Percentiles rank a stretch among this genome's conserved stretches.
These are phyloP conservation scores for Drosophila nigritarsus DNA, from an alignment of 2,888 invertebrate genomes.

Conservation along the genomic window DNA sequence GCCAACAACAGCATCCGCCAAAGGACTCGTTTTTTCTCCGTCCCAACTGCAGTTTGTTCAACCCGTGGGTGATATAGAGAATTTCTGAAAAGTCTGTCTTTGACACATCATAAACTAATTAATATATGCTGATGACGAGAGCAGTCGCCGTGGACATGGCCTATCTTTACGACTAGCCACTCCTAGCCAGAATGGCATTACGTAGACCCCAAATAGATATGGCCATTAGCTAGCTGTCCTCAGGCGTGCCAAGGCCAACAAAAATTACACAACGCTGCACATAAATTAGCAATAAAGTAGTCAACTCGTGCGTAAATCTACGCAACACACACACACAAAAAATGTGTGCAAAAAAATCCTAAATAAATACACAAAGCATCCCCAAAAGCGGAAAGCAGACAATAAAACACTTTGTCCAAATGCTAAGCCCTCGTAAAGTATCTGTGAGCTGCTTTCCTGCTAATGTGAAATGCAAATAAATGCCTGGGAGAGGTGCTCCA, in stretches of 20 bases:
- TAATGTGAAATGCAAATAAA: slow-evolving; percentile 68
- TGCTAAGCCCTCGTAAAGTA: slow-evolving; percentile 61
- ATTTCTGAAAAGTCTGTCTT: slow-evolving; percentile 22
- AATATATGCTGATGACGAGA: slow-evolving; percentile 49
- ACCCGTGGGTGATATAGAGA: slow-evolving; percentile 28
- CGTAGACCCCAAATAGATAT: slow-evolving; percentile 17
- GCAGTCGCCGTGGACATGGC: slow-evolving; percentile 1
- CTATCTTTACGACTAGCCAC: slow-evolving; percentile 39
- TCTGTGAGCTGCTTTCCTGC: slow-evolving; percentile 57
- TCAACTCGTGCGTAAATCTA: slow-evolving; percentile 68
- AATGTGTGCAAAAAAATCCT: slow-evolving; percentile 35
- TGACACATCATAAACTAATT: slow-evolving; percentile 59
- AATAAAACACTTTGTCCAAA: slow-evolving; percentile 55
- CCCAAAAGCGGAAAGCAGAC: slow-evolving; percentile 19
- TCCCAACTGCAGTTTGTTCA: slow-evolving; percentile 39
- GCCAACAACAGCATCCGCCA: slow-evolving; percentile 31
- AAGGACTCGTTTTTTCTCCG: slow-evolving; percentile 5
- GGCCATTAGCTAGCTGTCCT: slow-evolving; percentile 35
- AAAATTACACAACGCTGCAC: slow-evolving; percentile 31
- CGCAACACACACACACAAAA: slow-evolving; percentile 19
- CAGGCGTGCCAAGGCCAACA: slow-evolving; percentile 25
- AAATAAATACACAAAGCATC: slow-evolving; percentile 57
- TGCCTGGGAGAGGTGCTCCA: slow-evolving; percentile 25
- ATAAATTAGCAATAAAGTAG: slow-evolving; percentile 73
- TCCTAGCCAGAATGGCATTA: slow-evolving; percentile 35